Conservation (phyloP, 1,140 invertebrate species). For the Bombus picipes region DNA sequence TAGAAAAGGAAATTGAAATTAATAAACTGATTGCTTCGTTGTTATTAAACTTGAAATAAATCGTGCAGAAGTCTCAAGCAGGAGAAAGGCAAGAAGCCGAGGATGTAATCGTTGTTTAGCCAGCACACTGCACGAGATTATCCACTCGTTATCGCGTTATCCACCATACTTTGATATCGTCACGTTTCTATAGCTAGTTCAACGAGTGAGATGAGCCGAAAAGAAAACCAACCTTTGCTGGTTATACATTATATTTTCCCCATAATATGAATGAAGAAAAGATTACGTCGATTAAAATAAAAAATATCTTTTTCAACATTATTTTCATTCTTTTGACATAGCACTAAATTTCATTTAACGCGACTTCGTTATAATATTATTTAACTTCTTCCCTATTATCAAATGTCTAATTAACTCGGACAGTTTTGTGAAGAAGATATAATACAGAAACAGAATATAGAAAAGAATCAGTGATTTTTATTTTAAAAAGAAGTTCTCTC, state of each 20-base stretch:
- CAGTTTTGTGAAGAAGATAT: too few species aligned
- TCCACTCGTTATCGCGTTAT: slow-evolving; percentile 67
- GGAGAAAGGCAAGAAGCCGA: slow-evolving; percentile 58
- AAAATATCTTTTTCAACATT: not conserved
- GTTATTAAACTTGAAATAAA: slow-evolving; percentile 50
- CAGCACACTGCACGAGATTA: slow-evolving; percentile 63
- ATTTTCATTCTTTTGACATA: not conserved
- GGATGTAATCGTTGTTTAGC: slow-evolving; percentile 71
- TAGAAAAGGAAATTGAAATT: slow-evolving; percentile 14
- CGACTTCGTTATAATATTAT: not conserved
- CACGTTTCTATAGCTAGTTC: slow-evolving; percentile 58
- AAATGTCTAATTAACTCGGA: too few species aligned
- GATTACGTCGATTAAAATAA: not conserved
- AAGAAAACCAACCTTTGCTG: slow-evolving; percentile 51
- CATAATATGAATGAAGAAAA: too few species aligned
- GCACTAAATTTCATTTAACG: not conserved
- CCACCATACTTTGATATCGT: slow-evolving; percentile 46
- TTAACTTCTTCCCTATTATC: too few species aligned
- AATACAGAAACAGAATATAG: too few species aligned
- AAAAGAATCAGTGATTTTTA: not conserved
- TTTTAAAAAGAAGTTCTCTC: not conserved
- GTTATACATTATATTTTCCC: not conserved
- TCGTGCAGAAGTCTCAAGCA: slow-evolving; percentile 40
- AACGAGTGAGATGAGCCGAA: slow-evolving; percentile 40
- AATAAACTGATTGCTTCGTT: slow-evolving; percentile 25